Conservation (phyloP, 2,888 invertebrate genomes). For the Pemphredon lugubris region DNA sequence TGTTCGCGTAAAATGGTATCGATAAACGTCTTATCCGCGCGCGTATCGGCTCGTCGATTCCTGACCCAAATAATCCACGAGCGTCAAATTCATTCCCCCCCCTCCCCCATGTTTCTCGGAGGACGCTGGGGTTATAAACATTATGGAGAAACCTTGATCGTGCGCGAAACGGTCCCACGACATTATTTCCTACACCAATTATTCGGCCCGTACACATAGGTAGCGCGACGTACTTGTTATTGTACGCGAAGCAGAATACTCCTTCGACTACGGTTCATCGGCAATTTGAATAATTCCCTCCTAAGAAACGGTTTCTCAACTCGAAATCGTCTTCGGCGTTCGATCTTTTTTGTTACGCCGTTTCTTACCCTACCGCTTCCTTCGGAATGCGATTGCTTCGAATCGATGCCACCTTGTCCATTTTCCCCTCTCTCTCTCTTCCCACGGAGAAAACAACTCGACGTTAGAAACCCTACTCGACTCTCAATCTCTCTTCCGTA, state of each 20-base stretch:
- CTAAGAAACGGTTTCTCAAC: slow-evolving; percentile 60
- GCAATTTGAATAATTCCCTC: slow-evolving; percentile 72
- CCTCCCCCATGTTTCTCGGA: slow-evolving; percentile 5
- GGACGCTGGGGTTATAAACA: slow-evolving; percentile 24
- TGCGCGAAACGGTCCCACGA: slow-evolving; percentile 70
- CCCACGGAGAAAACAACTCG: slow-evolving; percentile 47
- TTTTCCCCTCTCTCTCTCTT: slow-evolving; percentile 48
- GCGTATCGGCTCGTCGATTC: slow-evolving; percentile 3
- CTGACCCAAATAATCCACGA: slow-evolving; percentile 15
- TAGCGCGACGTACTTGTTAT: slow-evolving; percentile 58
- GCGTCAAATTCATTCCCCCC: slow-evolving; percentile 14
- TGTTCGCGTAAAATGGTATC: slow-evolving; percentile 1
- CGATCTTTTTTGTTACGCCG: slow-evolving; percentile 51
- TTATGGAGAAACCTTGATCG: slow-evolving; percentile 66
- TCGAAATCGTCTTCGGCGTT: slow-evolving; percentile 59
- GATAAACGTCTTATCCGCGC: background rate
- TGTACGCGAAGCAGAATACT: slow-evolving; percentile 57
- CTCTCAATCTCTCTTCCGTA: no score
- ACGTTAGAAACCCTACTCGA: background rate
- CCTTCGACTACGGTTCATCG: slow-evolving; percentile 49
- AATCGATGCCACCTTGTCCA: slow-evolving; percentile 48
- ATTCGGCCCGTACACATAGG: slow-evolving; percentile 45
- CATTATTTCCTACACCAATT: slow-evolving; percentile 67
- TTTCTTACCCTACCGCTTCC: slow-evolving; percentile 38
- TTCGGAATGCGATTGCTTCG: slow-evolving; percentile 43